Evolutionary conservation across 2,797 vertebrate species (phyloP).

Genomic region (Chelidonichthys spinosus): DNA sequence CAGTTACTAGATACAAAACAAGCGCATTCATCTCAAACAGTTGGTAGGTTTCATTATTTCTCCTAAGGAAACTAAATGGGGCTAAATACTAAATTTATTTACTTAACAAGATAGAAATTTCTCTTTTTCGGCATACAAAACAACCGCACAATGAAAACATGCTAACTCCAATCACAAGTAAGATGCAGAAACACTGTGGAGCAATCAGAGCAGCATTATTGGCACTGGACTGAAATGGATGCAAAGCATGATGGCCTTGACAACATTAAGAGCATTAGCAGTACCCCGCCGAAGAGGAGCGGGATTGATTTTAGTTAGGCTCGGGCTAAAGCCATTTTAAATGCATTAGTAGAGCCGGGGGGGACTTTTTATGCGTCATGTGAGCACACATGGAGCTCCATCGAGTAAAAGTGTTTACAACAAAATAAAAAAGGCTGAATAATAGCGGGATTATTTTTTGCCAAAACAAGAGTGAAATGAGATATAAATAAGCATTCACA

Average conservation of each 20-base stretch:
- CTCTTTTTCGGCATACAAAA: conserved; percentile 8
- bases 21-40: not conserved
- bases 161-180: conserved; percentile 8
- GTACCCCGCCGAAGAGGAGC: conserved; percentile 43
- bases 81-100: conserved; percentile 22
- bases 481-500: not conserved
- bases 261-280: conserved; percentile 71
- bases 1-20: conserved; percentile 9
- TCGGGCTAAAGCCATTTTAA: conserved; percentile 68
- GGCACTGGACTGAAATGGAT: conserved; percentile 38
- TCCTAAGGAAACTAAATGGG: not conserved
- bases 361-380: conserved; percentile 6
- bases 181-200: conserved; percentile 6
- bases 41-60: conserved; percentile 8
- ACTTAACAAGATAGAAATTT: not conserved
- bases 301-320: conserved; percentile 67
- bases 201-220: conserved; percentile 39
- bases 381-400: conserved; percentile 12
- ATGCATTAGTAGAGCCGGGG: conserved; percentile 57
- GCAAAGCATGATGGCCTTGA: conserved; percentile 53
- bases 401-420: not conserved
- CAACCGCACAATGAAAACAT: conserved; percentile 12
- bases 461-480: not conserved
- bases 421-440: not conserved
- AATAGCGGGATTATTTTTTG: not conserved